Evolutionary conservation across 2,888 invertebrate genomes (phyloP).

Genomic region (Leptothorax acervorum): DNA sequence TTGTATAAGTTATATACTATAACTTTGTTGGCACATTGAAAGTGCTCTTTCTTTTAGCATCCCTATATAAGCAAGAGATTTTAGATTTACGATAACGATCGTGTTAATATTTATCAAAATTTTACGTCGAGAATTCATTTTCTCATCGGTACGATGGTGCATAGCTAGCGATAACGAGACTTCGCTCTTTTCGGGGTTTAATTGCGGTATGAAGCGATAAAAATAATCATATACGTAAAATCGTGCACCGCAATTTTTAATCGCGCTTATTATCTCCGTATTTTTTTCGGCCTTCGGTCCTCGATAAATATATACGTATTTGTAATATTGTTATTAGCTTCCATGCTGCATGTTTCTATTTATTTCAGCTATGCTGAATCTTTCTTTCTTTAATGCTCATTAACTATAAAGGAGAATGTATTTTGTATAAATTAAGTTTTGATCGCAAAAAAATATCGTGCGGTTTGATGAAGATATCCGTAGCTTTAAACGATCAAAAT

Average conservation of each 20-base stretch:
- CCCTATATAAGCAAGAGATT: background rate
- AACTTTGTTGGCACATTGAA: background rate
- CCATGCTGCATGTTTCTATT: constrained; percentile 2
- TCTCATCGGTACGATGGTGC: background rate
- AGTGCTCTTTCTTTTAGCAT: background rate
- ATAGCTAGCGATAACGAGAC: background rate
- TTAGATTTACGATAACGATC: background rate
- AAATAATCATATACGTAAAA: background rate
- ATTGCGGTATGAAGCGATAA: background rate
- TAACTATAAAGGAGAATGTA: background rate
- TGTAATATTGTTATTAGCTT: constrained; percentile 4
- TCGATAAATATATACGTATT: constrained; percentile 4
- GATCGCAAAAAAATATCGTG: background rate
- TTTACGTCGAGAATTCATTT: background rate
- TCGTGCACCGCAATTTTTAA: background rate
- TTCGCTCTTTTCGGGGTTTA: background rate
- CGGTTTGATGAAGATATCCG: background rate
- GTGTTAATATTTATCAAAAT: constrained; percentile 39
- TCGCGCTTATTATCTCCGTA: constrained; percentile 1
- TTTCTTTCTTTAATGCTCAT: background rate
- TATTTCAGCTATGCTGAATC: constrained; percentile 10
- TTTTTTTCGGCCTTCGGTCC: background rate
- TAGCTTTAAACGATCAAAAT: constrained; percentile 34
- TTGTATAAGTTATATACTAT: background rate
- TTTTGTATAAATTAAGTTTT: constrained; percentile 4